Conservation (phyloP, 1,140 invertebrate genomes). For the Trichogramma pretiosum region DNA sequence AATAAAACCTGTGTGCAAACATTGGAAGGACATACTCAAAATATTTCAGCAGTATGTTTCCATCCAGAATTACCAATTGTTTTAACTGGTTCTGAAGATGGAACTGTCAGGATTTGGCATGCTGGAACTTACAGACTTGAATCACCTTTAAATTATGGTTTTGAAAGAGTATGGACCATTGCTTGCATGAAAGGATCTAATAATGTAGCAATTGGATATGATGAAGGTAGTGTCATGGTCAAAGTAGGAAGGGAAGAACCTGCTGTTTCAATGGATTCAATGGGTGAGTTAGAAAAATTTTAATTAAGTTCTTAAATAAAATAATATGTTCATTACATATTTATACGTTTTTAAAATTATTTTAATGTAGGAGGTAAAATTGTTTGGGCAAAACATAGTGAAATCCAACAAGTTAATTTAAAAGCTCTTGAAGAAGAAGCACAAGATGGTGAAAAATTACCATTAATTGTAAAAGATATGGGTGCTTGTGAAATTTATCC, state of each 20-base stretch:
- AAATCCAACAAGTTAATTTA: constrained; percentile 95
- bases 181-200: constrained; percentile 92
- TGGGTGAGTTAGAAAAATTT: constrained; percentile 25
- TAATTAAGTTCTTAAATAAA: neutral
- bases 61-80: constrained; percentile 97
- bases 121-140: constrained; percentile 95
- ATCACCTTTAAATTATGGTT: constrained; percentile 94
- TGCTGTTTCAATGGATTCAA: constrained; percentile 97
- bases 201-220: constrained; percentile 94
- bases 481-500: constrained; percentile 99
- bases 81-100: constrained; percentile 94
- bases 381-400: constrained; percentile 96
- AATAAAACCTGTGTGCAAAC: constrained; percentile 99
- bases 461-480: constrained; percentile 95
- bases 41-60: constrained; percentile 87
- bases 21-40: constrained; percentile 92
- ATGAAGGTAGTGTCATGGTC: constrained; percentile 96
- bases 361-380: constrained; percentile 79
- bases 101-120: constrained; percentile 92
- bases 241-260: constrained; percentile 97
- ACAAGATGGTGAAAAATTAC: constrained; percentile 56
- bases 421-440: constrained; percentile 70
- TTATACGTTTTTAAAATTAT: neutral
- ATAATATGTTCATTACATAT: neutral
- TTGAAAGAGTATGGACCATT: constrained; percentile 97